A percentile compares a stretch with the other conserved stretches of the same genome.
These are phyloP conservation scores for Mareca strepera DNA, from an alignment of 2,797 vertebrate genomes.

Conservation along the genomic window DNA sequence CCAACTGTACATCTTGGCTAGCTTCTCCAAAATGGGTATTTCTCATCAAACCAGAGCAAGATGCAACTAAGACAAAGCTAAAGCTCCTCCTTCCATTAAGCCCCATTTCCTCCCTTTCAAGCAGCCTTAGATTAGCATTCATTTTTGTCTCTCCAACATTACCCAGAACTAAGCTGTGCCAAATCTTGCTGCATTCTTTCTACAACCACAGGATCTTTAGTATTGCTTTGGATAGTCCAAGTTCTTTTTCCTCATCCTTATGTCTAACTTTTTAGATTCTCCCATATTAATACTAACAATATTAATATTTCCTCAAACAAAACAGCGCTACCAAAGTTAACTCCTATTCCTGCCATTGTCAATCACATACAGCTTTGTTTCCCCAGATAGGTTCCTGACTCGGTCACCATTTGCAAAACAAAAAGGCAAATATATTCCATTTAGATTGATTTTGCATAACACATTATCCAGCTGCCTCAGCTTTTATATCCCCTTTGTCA, in stretches of 20 bases:
- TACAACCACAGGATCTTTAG: background rate
- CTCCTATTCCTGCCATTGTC: background rate
- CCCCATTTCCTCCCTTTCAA: background rate
- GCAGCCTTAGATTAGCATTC: background rate
- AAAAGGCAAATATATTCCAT: background rate
- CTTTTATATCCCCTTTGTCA: background rate
- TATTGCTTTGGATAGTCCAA: background rate
- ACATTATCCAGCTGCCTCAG: background rate
- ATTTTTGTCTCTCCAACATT: background rate
- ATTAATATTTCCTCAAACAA: background rate
- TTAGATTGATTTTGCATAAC: background rate
- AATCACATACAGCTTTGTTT: background rate
- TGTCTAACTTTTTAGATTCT: background rate
- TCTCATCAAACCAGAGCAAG: background rate
- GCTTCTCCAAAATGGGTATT: background rate
- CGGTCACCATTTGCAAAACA: background rate
- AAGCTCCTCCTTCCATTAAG: background rate
- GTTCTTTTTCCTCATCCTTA: background rate
- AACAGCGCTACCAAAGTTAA: fast-evolving
- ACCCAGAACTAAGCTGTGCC: background rate
- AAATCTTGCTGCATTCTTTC: background rate
- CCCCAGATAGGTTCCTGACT: background rate
- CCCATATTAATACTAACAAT: background rate
- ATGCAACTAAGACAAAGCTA: background rate
- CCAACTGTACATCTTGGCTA: background rate